phyloP scores from a whole-genome alignment of 1,140 invertebrate genomes.

The Drosophila chauvacae region DNA sequence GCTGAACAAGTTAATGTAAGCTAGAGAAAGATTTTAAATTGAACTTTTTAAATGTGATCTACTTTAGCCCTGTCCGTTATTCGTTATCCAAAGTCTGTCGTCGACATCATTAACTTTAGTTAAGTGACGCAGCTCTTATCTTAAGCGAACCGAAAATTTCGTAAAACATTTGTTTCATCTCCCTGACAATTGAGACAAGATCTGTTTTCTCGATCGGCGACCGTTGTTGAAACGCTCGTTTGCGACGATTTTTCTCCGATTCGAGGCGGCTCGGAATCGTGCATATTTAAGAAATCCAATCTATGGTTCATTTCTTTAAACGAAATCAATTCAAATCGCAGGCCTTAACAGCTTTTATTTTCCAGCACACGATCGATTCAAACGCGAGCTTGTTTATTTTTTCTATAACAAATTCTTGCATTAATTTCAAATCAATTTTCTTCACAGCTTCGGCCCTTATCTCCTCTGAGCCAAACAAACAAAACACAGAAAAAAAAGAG shows the following conservation, averaged over 20 bases:
- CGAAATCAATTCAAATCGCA: slow-evolving; percentile 79
- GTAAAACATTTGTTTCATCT: slow-evolving; percentile 51
- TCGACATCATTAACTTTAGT: slow-evolving; percentile 28
- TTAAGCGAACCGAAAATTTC: slow-evolving; percentile 37
- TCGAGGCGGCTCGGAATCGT: slow-evolving; percentile 20
- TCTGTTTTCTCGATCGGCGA: slow-evolving; percentile 28
- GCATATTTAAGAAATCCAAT: slow-evolving; percentile 57
- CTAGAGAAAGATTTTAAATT: background rate
- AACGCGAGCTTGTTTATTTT: slow-evolving; percentile 80
- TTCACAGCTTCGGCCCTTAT: slow-evolving; percentile 74
- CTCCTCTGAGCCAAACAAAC: slow-evolving; percentile 37
- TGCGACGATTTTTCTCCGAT: slow-evolving; percentile 33
- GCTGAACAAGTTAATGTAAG: background rate
- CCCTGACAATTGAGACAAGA: slow-evolving; percentile 64
- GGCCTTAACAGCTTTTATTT: slow-evolving; percentile 70
- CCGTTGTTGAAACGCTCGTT: slow-evolving; percentile 33
- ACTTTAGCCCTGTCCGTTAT: slow-evolving; percentile 19
- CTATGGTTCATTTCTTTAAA: slow-evolving; percentile 67
- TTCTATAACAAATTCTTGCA: slow-evolving; percentile 84
- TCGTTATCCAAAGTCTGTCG: slow-evolving; percentile 9
- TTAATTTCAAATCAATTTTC: slow-evolving; percentile 85
- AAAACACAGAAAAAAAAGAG: slow-evolving; percentile 18
- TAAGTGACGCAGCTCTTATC: slow-evolving; percentile 44
- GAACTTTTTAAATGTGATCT: slow-evolving; percentile 15
- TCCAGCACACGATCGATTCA: slow-evolving; percentile 68